Evolutionary conservation across 2,888 invertebrate genomes (phyloP).

Genomic region (Spodoptera picta): DNA sequence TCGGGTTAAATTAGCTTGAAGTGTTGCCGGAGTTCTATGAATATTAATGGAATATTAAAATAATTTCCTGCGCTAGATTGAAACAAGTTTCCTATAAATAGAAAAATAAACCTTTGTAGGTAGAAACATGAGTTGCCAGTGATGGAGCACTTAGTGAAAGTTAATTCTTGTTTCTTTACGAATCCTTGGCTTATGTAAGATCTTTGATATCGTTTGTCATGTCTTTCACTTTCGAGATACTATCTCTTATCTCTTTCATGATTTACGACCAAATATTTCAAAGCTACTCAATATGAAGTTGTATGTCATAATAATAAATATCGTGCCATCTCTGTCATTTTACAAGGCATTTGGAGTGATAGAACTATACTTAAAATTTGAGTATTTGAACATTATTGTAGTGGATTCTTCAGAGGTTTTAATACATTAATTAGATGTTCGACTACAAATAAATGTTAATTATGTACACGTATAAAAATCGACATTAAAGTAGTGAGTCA

Average conservation of each 20-base stretch:
- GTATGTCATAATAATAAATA: no score
- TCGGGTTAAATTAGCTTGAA: slow-evolving; percentile 1
- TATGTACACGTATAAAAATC: slow-evolving; percentile 13
- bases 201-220: slow-evolving; percentile 24
- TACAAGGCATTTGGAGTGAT: no score
- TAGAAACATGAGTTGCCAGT: slow-evolving; percentile 16
- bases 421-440: no score
- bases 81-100: slow-evolving; percentile 28
- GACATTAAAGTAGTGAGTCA: slow-evolving; percentile 25
- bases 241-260: slow-evolving; percentile 19
- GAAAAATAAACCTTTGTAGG: neutral
- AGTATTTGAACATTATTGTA: no score
- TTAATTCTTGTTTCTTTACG: slow-evolving; percentile 37
- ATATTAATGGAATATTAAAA: slow-evolving; percentile 28
- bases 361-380: no score
- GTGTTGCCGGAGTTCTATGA: slow-evolving; percentile 5
- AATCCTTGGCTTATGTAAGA: slow-evolving; percentile 38
- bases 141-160: slow-evolving; percentile 39
- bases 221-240: slow-evolving; percentile 31
- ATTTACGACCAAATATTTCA: no score
- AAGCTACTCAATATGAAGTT: no score
- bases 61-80: neutral
- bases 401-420: no score
- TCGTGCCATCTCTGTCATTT: no score
- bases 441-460: slow-evolving; percentile 28